These are phyloP conservation scores for Oceanodroma leucorhoa DNA, from an alignment of 2,797 vertebrate species.

Conservation along the genomic window DNA sequence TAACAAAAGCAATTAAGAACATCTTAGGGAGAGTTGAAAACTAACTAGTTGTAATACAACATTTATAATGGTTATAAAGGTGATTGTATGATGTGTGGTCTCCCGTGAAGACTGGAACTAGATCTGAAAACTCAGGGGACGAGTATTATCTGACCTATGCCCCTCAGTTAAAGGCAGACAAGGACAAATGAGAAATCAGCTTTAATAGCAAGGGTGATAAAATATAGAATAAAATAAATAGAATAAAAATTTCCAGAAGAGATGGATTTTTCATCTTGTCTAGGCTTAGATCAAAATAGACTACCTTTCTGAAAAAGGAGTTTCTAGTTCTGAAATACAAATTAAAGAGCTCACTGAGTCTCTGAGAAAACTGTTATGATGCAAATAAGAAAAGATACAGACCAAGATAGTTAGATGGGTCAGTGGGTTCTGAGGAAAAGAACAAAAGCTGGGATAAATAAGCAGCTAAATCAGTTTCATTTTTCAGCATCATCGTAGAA, in stretches of 20 bases:
- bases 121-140: not conserved
- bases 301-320: not conserved
- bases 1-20: not conserved
- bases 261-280: not conserved
- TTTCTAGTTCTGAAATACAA: not conserved
- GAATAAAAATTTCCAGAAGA: not conserved
- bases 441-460: not conserved
- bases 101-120: not conserved
- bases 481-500: not conserved
- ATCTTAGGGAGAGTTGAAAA: not conserved
- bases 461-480: not conserved
- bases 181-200: not conserved
- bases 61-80: not conserved
- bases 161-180: not conserved
- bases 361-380: not conserved
- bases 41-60: not conserved
- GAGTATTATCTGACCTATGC: not conserved
- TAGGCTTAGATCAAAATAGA: not conserved
- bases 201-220: not conserved
- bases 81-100: not conserved
- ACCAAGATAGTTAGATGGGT: not conserved
- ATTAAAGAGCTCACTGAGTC: not conserved
- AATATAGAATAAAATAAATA: not conserved
- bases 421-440: not conserved
- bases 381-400: not conserved